A percentile compares a stretch with the other conserved stretches of the same genome.
Evolutionary conservation across 2,888 invertebrate genomes (phyloP).

Genomic region (Phyllotreta cruciferae): DNA sequence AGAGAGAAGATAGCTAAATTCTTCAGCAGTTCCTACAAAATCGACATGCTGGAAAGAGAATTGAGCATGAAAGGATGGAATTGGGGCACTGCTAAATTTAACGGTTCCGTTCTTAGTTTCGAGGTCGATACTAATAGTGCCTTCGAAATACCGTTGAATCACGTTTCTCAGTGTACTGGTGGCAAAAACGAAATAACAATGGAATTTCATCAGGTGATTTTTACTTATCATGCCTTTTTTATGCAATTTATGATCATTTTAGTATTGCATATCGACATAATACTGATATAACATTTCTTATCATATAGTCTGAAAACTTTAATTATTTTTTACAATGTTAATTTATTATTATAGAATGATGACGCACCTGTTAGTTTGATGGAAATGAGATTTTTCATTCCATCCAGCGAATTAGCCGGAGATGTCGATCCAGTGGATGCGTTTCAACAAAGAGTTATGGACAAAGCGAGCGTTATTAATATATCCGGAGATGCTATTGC

Average conservation of each 20-base stretch:
- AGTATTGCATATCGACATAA: too few relatives aligned
- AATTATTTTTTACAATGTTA: conserved; percentile 6
- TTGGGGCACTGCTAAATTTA: conserved; percentile 96
- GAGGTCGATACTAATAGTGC: conserved; percentile 84
- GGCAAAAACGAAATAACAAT: conserved; percentile 98
- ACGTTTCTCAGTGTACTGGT: conserved; percentile 95
- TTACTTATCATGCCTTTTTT: conserved; percentile 5
- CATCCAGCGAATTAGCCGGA: conserved; percentile 83
- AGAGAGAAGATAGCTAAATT: conserved; percentile 93
- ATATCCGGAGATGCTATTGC: conserved; percentile 98
- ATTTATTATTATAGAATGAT: conserved; percentile 75
- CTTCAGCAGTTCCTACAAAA: conserved; percentile 81
- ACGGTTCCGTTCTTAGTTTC: conserved; percentile 84
- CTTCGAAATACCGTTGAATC: conserved; percentile 94
- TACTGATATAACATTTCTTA: too few relatives aligned
- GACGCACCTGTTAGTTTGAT: conserved; percentile 96
- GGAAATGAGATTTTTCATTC: conserved; percentile 98
- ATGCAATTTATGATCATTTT: conserved; percentile 7
- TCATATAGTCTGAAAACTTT: neutral
- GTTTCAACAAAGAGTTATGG: conserved; percentile 97
- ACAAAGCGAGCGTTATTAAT: conserved; percentile 96
- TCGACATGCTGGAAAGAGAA: conserved; percentile 90
- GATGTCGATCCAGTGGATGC: conserved; percentile 94
- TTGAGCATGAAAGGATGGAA: conserved; percentile 98
- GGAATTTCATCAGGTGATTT: conserved; percentile 89